Conservation (phyloP, 92 coral and sea anemone species). For the Heliopora coerulea region DNA sequence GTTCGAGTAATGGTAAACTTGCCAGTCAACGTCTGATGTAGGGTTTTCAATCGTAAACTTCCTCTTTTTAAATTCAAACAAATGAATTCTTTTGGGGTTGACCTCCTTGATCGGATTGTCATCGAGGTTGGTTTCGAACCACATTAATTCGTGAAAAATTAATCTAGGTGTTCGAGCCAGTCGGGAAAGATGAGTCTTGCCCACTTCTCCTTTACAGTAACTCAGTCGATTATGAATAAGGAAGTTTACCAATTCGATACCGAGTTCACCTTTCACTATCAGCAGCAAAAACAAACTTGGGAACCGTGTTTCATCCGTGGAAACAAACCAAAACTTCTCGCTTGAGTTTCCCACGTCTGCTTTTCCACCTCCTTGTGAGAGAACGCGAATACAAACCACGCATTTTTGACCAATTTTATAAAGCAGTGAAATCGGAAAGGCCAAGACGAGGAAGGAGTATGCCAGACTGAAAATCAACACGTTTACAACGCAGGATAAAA, state of each 20-base stretch:
- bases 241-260: neutral
- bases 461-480: slow-evolving; percentile 1
- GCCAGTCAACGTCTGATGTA: neutral
- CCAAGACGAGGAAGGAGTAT: slow-evolving; percentile 11
- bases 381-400: neutral
- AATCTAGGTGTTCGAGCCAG: neutral
- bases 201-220: neutral
- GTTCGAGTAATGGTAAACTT: slow-evolving; percentile 1
- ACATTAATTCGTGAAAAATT: slow-evolving; percentile 19
- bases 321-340: slow-evolving; percentile 19
- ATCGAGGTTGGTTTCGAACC: neutral
- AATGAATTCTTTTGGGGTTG: neutral
- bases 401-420: slow-evolving; percentile 17
- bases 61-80: neutral
- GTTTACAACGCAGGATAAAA: neutral
- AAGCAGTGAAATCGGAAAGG: slow-evolving; percentile 10
- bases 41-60: neutral
- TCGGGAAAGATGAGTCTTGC: neutral
- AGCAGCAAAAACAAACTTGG: slow-evolving; percentile 21
- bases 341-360: slow-evolving; percentile 1
- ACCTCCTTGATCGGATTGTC: neutral
- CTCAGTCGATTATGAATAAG: slow-evolving; percentile 11
- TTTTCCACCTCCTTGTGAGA: slow-evolving; percentile 1
- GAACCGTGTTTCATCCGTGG: neutral
- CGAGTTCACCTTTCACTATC: slow-evolving; percentile 10